Evolutionary conservation across 2,888 invertebrate species (phyloP).

Genomic region (Schrankia costaestrigalis): DNA sequence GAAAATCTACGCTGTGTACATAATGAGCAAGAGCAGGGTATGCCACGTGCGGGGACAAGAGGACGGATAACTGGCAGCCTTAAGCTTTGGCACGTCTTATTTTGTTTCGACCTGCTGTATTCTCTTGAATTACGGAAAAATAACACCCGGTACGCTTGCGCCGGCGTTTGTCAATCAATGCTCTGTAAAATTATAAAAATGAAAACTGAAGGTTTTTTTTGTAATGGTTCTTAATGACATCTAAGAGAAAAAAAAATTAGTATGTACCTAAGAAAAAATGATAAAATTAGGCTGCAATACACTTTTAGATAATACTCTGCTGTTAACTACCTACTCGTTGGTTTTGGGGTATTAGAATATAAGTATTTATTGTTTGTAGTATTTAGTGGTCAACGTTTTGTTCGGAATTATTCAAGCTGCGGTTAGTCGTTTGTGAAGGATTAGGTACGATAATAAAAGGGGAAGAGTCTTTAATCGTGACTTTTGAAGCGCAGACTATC

Average conservation of each 20-base stretch:
- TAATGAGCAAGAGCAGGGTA: constrained; percentile 7
- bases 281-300: no score
- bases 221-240: not conserved
- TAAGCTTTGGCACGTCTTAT: constrained; percentile 16
- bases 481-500: no score
- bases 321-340: no score
- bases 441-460: no score
- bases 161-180: constrained; percentile 17
- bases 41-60: constrained; percentile 3
- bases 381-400: not conserved
- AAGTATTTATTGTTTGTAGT: no score
- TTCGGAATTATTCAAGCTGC: not conserved
- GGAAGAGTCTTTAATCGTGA: no score
- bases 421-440: no score
- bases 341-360: no score
- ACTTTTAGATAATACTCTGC: no score
- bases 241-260: no score
- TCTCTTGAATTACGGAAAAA: constrained; percentile 8
- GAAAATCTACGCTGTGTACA: constrained; percentile 4
- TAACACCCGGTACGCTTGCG: constrained; percentile 5
- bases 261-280: no score
- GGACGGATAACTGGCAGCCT: constrained; percentile 8
- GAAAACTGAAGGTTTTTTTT: not conserved
- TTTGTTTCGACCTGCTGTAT: constrained; percentile 2
- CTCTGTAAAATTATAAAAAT: not conserved